phyloP scores from a whole-genome alignment of 2,113 vertebrate genomes.

The Neotragus pygmaeus region DNA sequence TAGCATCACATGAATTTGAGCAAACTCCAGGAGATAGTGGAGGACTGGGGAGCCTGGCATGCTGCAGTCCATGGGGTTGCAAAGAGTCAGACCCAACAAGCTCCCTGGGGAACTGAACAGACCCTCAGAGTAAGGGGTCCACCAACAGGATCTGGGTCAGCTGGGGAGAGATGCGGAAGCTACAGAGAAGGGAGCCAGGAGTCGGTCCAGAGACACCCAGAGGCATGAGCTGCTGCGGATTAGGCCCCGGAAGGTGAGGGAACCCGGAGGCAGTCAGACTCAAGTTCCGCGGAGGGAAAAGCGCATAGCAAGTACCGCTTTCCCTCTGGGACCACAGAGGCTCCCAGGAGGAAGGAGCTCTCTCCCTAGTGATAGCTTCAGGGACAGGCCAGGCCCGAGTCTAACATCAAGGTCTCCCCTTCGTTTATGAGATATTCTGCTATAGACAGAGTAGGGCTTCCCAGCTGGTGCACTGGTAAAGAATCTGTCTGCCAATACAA shows the following conservation, averaged over 20 bases:
- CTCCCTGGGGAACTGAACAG: background rate
- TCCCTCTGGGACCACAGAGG: rapidly evolving
- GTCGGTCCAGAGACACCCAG: background rate
- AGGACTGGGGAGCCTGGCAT: background rate
- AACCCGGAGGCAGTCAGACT: background rate
- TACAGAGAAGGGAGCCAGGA: background rate
- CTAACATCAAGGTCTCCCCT: background rate
- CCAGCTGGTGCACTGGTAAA: background rate
- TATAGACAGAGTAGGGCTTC: background rate
- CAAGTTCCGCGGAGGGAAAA: background rate
- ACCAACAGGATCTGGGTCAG: background rate
- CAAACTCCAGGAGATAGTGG: background rate
- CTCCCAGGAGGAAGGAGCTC: background rate
- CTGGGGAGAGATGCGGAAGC: background rate
- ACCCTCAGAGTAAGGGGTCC: background rate
- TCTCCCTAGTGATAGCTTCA: too few species aligned
- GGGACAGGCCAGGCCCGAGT: background rate
- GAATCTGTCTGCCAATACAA: background rate
- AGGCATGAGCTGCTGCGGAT: rapidly evolving
- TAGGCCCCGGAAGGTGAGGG: background rate
- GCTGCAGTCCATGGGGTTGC: background rate
- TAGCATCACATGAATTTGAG: background rate
- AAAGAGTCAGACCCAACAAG: background rate
- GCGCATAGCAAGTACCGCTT: background rate
- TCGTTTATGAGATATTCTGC: background rate